A percentile compares a stretch with the other conserved stretches of the same genome.
Conservation (phyloP, 2,888 invertebrate species). For the Eilema depressum region DNA sequence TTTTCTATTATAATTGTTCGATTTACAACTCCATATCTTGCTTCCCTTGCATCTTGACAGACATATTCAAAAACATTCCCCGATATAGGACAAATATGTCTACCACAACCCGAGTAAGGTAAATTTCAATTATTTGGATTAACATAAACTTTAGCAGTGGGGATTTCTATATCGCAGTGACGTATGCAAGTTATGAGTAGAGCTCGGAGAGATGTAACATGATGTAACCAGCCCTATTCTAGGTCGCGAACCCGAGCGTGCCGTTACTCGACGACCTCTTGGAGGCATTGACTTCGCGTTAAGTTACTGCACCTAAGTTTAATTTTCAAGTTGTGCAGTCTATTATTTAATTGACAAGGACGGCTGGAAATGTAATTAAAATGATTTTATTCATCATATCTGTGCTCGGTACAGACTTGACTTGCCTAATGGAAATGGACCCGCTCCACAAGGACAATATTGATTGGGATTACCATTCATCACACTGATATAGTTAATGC, state of each 20-base stretch:
- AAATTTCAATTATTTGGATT: neutral
- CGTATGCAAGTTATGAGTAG: constrained; percentile 16
- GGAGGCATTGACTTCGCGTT: constrained; percentile 9
- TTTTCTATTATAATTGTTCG: too few species aligned
- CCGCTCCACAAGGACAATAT: too few species aligned
- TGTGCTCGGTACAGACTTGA: too few species aligned
- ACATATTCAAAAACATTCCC: too few species aligned
- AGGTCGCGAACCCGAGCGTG: constrained; percentile 21
- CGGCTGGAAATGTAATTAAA: neutral
- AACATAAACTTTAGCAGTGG: neutral
- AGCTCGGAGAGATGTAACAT: constrained; percentile 18
- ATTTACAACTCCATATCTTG: too few species aligned
- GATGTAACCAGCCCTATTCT: constrained; percentile 30
- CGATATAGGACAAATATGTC: too few species aligned
- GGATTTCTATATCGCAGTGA: neutral
- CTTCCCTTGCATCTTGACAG: too few species aligned
- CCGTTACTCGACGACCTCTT: constrained; percentile 21
- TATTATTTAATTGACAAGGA: neutral
- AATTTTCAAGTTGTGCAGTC: neutral
- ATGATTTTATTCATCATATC: neutral
- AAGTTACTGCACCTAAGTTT: neutral
- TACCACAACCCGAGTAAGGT: neutral
- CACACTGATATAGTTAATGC: too few species aligned
- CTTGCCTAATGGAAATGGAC: too few species aligned
- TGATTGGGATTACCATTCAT: too few species aligned